phyloP scores from a whole-genome alignment of 2,797 vertebrate species.

The Coendou prehensilis region DNA sequence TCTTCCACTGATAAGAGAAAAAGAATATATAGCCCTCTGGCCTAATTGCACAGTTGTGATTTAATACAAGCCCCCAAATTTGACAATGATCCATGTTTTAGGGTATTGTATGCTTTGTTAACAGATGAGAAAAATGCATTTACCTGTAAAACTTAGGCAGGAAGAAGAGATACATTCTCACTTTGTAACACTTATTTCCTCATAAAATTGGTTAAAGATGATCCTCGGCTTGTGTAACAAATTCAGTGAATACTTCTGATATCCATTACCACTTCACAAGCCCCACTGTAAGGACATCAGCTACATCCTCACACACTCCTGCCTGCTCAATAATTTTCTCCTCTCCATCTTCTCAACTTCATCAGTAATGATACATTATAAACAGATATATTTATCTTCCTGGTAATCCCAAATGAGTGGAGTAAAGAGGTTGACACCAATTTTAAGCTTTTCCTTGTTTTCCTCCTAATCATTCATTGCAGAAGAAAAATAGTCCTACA shows the following conservation, averaged over 20 bases:
- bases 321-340: neutral
- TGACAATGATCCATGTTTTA: neutral
- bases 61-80: conserved; percentile 40
- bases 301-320: neutral
- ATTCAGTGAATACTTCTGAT: neutral
- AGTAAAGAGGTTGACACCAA: conserved; percentile 73
- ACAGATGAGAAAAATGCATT: conserved; percentile 57
- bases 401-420: conserved; percentile 45
- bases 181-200: conserved; percentile 10
- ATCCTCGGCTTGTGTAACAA: neutral
- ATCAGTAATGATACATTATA: conserved; percentile 67
- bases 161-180: neutral
- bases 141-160: conserved; percentile 51
- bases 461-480: conserved; percentile 40
- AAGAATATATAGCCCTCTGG: neutral
- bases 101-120: neutral
- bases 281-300: neutral
- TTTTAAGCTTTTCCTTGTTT: conserved; percentile 76
- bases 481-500: conserved; percentile 73
- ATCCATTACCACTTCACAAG: neutral
- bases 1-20: neutral
- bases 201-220: conserved; percentile 12
- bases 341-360: conserved; percentile 60
- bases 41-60: neutral
- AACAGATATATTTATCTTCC: conserved; percentile 76